Conservation (phyloP, 2,888 invertebrate genomes). For the Drosophila pseudotakahashii region DNA sequence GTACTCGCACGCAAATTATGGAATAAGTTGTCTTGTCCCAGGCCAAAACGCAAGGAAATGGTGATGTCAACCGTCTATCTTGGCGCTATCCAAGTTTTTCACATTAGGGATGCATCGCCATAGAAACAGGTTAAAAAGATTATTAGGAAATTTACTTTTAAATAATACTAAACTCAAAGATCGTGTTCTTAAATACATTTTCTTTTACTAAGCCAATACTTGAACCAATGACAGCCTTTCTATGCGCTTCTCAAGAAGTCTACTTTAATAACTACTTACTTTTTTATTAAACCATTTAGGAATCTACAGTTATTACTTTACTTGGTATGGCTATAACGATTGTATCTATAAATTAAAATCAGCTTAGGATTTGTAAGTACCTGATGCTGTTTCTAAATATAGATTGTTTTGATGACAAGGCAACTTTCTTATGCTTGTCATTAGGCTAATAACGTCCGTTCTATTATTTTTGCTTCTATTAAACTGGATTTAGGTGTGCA, state of each 20-base stretch:
- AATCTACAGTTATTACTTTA: not conserved
- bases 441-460: slow-evolving; percentile 4
- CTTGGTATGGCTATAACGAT: too few species aligned
- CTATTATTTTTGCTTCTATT: not conserved
- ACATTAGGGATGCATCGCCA: not conserved
- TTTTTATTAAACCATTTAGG: too few species aligned
- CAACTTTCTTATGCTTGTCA: not conserved
- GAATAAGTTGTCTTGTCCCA: slow-evolving; percentile 40
- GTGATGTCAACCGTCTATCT: slow-evolving; percentile 39
- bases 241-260: not conserved
- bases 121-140: not conserved
- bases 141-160: too few species aligned
- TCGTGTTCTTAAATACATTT: not conserved
- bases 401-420: slow-evolving; percentile 6
- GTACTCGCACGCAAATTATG: slow-evolving; percentile 33
- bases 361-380: not conserved
- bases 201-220: not conserved
- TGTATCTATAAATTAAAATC: too few species aligned
- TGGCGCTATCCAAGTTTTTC: slow-evolving; percentile 4
- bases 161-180: not conserved
- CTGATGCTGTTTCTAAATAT: slow-evolving; percentile 3
- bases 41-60: slow-evolving; percentile 11
- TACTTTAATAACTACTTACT: not conserved
- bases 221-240: not conserved
- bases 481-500: not conserved